Evolutionary conservation across 2,113 vertebrate genomes (phyloP), one percentile per base, ranked within the genome.

Genomic region (Sapayoa aenigma): DNA sequence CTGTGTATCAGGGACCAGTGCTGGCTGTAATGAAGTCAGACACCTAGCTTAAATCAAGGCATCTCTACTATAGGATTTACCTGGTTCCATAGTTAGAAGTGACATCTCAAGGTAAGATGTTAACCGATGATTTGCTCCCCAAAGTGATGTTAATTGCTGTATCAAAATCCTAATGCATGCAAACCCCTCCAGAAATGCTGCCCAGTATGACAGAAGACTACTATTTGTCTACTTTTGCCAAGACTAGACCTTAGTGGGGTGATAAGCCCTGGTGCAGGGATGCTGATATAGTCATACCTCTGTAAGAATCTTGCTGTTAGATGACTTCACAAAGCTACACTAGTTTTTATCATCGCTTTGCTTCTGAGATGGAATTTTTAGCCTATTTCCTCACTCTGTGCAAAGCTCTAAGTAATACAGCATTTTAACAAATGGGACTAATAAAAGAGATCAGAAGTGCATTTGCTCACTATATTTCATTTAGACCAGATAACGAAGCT

Each of bases 391-490:
- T 83, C 33, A 47, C 47, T 76, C 62, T 62, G 31, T 93, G 49
- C 28, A 85, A 87, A 90, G 62, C 66, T 84, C 72, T 73, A 93
- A 85, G 68, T 91, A 97, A 91, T 82, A 58, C 17, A 84, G 12
- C 52, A 47, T 89, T 95, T 96, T 94, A 95, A 91, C 77, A 83
- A 94, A 92, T 94, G 74, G 77, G n/a, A 85, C 67, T 85, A 94
- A 90, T 94, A 91, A 94, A 78, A 87, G 49, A 91, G 89, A 95
- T 87, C 71, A 89, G 67, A 91, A 93, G 78, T 90, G 55, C 63
- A 83, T 91, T 96, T 87, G 72, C 55, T 85, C 58, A 55, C 71
- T 75, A 58, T 93, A 73, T 93, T 95, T 95, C 67, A 80, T 83
- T 89, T 93, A 91, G 78, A 67, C n/a, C 55, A 95, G 91, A 84